Evolutionary conservation across 2,797 vertebrate species (phyloP), one percentile per base, ranked within the genome.

Genomic region (Lophotriccus pileatus): DNA sequence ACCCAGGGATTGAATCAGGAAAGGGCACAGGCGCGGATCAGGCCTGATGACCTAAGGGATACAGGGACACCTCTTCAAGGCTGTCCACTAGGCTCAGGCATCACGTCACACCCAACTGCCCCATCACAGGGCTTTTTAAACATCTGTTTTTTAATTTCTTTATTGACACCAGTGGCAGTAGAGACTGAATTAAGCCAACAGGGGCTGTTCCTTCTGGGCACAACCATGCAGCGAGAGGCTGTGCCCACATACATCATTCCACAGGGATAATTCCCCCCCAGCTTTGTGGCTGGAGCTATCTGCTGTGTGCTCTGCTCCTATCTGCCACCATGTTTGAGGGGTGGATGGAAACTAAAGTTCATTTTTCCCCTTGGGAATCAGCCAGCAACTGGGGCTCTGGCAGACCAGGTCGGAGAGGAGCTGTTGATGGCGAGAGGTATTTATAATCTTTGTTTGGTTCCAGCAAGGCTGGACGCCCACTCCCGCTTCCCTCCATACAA

Each of bases 401-500:
- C 2, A 5, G 85, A 63, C 68, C 14, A 5, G 68, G 76, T 78
- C 1, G 0, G 55, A 0, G 1, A 74, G 89, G 87, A 93, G 92
- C 90, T 93, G 91, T 55, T 81, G 89, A 59, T 90, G 83, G 83
- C 0, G 0, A 66, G 91, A 92, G 91, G 95, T 93, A 82, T 94
- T 94, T 95, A 94, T 94, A 94, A 95, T 91, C 73, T 92, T 94
- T 97, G 95, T 95, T 97, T 97, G 88, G 83, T 96, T 95, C 91
- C 85, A 96, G 94, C 60, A 18, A 87, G 90, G 86, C 95, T 95
- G 95, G 80, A 84, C 70, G 30, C 92, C 95, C 91, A 74, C 83
- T 92, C 87, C 89, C 10, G 77, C 70, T 96, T 96, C 93, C 95
- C 94, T 77, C 78, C 85, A 94, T 75, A 97, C 94, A 96, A 96